phyloP scores from a whole-genome alignment of 2,888 invertebrate species.

The Hydrotaea diabolus region DNA sequence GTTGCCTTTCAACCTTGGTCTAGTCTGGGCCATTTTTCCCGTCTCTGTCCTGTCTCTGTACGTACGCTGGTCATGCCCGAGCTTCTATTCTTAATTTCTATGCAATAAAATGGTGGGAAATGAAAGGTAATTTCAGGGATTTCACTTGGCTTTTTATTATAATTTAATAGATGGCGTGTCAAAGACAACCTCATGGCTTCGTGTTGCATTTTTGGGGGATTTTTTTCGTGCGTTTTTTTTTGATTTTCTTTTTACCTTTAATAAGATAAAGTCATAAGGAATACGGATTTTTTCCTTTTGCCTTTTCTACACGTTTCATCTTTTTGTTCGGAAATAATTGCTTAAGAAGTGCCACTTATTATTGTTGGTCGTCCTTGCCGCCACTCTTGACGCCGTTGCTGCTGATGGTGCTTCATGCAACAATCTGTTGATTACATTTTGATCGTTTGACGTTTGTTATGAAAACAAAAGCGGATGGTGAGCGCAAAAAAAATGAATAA shows the following conservation, averaged over 20 bases:
- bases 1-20: conserved; percentile 22
- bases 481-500: conserved; percentile 37
- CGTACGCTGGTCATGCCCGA: conserved; percentile 80
- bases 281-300: background rate
- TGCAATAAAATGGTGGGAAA: conserved; percentile 69
- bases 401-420: conserved; percentile 33
- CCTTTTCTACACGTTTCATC: conserved; percentile 3
- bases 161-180: conserved; percentile 61
- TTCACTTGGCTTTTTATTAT: conserved; percentile 63
- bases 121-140: conserved; percentile 80
- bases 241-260: background rate
- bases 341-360: conserved; percentile 64
- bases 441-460: conserved; percentile 30
- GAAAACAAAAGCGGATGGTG: background rate
- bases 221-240: background rate
- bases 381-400: background rate
- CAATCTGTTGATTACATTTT: conserved; percentile 63
- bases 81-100: conserved; percentile 30
- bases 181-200: conserved; percentile 45
- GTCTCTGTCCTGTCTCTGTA: too few species aligned
- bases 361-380: conserved; percentile 49
- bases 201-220: background rate
- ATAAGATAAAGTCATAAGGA: conserved; percentile 29
- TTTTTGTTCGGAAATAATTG: conserved; percentile 56
- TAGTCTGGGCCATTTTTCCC: conserved; percentile 31